A percentile compares a stretch with the other conserved stretches of the same genome.
Conservation (phyloP, 2,888 invertebrate genomes). For the Hyposoter dolosus region DNA sequence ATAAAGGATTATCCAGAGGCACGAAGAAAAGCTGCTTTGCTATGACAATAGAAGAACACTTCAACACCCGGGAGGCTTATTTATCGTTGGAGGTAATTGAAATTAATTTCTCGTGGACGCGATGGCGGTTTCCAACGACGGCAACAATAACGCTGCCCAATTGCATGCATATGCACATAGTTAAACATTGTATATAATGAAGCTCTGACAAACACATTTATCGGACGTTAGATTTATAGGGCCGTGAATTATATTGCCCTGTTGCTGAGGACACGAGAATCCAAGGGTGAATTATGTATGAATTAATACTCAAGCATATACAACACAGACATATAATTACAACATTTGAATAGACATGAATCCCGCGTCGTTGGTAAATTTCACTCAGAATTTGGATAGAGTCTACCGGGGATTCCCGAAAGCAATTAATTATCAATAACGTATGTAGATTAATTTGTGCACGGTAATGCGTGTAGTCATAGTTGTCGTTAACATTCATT, state of each 20-base stretch:
- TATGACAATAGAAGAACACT: slow-evolving; percentile 44
- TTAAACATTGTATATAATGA: slow-evolving; percentile 22
- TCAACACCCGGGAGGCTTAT: slow-evolving; percentile 61
- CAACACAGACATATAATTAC: not conserved
- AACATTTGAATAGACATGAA: not conserved
- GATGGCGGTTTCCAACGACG: slow-evolving; percentile 50
- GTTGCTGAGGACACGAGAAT: slow-evolving; percentile 39
- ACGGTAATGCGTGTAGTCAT: not conserved
- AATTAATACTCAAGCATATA: not conserved
- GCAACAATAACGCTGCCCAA: slow-evolving; percentile 30
- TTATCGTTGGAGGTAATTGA: slow-evolving; percentile 65
- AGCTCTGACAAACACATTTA: slow-evolving; percentile 47
- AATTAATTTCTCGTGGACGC: slow-evolving; percentile 66
- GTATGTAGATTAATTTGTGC: slow-evolving; percentile 3
- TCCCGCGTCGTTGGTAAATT: not conserved
- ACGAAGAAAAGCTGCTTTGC: slow-evolving; percentile 14
- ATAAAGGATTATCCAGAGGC: not conserved
- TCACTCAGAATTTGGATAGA: slow-evolving; percentile 5
- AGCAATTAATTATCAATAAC: slow-evolving; percentile 19
- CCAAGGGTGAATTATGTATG: slow-evolving; percentile 44
- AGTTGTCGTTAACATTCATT: not conserved
- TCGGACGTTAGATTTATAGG: slow-evolving; percentile 59
- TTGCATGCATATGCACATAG: slow-evolving; percentile 22
- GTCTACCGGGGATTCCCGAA: not conserved
- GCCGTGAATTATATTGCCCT: slow-evolving; percentile 37